Evolutionary conservation across 2,888 invertebrate species (phyloP).

Genomic region (Marronus borbonicus): DNA sequence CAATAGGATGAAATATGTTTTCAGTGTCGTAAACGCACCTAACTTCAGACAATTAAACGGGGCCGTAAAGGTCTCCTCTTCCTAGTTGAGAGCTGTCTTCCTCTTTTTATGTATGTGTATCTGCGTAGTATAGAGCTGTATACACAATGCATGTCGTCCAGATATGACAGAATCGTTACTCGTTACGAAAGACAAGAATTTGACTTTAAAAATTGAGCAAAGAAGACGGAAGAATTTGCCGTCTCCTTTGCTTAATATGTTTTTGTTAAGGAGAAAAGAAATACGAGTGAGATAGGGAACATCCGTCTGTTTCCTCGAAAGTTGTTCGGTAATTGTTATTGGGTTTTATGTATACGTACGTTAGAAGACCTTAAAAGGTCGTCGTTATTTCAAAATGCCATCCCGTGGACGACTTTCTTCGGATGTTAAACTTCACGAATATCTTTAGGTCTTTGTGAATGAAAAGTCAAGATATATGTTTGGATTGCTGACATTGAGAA

Average conservation of each 20-base stretch:
- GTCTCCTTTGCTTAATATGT: too few species aligned
- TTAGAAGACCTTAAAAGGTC: neutral
- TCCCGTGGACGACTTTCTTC: neutral
- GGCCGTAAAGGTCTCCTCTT: slow-evolving; percentile 19
- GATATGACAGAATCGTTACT: slow-evolving; percentile 28
- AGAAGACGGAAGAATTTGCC: too few species aligned
- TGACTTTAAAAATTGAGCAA: neutral
- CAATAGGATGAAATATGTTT: slow-evolving; percentile 40
- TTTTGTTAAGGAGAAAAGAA: neutral
- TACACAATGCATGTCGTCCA: neutral
- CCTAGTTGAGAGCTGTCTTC: neutral
- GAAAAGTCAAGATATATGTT: too few species aligned
- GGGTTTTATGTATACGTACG: slow-evolving; percentile 2
- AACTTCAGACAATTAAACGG: slow-evolving; percentile 36
- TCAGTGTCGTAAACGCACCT: slow-evolving; percentile 36
- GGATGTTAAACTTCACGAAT: neutral
- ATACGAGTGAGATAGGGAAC: neutral
- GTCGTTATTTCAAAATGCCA: slow-evolving; percentile 9
- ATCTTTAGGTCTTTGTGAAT: neutral
- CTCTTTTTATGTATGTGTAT: too few species aligned
- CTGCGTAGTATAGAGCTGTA: too few species aligned
- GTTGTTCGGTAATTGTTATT: slow-evolving; percentile 28
- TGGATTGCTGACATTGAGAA: too few species aligned
- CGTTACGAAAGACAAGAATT: slow-evolving; percentile 28
- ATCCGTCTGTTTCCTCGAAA: neutral